These are phyloP conservation scores for Prochilodus magdalenae DNA, from an alignment of 2,113 vertebrate species.

Conservation along the genomic window DNA sequence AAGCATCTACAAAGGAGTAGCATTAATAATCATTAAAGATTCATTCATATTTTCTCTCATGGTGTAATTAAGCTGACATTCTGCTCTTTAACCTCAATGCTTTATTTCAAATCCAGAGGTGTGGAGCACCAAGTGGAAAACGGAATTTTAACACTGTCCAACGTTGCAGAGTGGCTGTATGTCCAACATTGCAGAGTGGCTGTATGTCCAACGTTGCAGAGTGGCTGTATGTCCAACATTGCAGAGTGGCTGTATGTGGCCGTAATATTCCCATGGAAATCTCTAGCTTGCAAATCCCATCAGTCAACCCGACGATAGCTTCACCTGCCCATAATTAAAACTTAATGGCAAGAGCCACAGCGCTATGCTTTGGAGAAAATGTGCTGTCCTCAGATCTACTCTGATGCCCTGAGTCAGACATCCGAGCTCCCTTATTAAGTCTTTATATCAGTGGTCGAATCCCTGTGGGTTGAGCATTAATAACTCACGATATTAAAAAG, in stretches of 20 bases:
- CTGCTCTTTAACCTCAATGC: background rate
- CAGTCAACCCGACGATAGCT: background rate
- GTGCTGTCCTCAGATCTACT: slow-evolving; percentile 29
- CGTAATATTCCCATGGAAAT: slow-evolving; percentile 6
- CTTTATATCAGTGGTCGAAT: slow-evolving; percentile 24
- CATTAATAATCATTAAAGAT: background rate
- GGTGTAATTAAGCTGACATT: too few relatives aligned
- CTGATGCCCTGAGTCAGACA: slow-evolving; percentile 16
- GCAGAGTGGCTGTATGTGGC: background rate
- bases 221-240: too few relatives aligned
- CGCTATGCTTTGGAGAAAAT: background rate
- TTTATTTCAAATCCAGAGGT: background rate
- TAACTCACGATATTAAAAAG: slow-evolving; percentile 38
- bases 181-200: too few relatives aligned
- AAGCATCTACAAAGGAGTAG: background rate
- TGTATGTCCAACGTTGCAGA: too few relatives aligned
- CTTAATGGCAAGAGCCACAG: slow-evolving; percentile 20
- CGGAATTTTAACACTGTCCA: too few relatives aligned
- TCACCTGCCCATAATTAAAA: slow-evolving; percentile 36
- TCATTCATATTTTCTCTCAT: background rate
- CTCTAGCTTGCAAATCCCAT: background rate
- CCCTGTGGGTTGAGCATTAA: slow-evolving; percentile 24
- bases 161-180: too few relatives aligned
- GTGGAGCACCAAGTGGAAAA: too few relatives aligned
- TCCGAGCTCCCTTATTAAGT: slow-evolving; percentile 26